A percentile compares a stretch with the other conserved stretches of the same genome.
Conservation (phyloP, 2,113 vertebrate species). For the Turnix velox region DNA sequence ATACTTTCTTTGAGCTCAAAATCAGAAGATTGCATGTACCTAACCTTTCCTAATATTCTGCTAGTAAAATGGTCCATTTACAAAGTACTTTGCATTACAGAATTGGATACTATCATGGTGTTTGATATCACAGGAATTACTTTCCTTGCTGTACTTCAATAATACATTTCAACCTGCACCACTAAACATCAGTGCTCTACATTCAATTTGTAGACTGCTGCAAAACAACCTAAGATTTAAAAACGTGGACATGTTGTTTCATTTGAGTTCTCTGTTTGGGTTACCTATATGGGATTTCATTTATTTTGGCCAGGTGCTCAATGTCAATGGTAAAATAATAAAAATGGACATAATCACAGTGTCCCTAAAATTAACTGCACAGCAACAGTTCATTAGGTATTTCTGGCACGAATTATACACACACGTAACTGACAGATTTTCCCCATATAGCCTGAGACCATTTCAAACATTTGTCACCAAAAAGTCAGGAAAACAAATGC, state of each 20-base stretch:
- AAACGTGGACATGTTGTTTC: background rate
- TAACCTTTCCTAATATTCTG: background rate
- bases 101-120: background rate
- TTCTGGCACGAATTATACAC: background rate
- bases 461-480: background rate
- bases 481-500: background rate
- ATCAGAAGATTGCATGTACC: background rate
- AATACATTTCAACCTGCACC: background rate
- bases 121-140: background rate
- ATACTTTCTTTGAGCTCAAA: background rate
- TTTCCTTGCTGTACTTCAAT: background rate
- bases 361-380: background rate
- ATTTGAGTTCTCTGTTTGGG: background rate
- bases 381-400: background rate
- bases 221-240: background rate
- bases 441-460: background rate
- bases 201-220: background rate
- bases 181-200: background rate
- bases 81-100: background rate
- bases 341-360: background rate
- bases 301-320: background rate
- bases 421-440: background rate
- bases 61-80: background rate
- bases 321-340: background rate
- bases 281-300: background rate